phyloP scores from a whole-genome alignment of 1,140 invertebrate species.

The Arion vulgaris region DNA sequence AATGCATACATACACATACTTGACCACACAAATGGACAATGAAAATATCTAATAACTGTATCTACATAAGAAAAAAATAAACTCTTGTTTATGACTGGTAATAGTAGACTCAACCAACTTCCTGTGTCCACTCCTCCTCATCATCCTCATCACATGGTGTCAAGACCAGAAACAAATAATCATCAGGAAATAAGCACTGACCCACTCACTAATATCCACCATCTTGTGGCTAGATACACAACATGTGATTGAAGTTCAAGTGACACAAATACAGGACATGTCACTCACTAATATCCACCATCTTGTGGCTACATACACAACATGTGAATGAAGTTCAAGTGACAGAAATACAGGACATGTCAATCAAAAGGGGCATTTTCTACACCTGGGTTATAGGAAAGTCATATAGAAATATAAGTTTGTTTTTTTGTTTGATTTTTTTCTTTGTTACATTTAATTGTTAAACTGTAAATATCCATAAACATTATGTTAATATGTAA shows the following conservation, averaged over 20 bases:
- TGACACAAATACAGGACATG: too few relatives aligned
- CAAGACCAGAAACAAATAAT: neutral
- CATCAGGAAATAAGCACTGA: neutral
- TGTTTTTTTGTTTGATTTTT: too few relatives aligned
- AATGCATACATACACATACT: too few relatives aligned
- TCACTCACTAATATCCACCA: too few relatives aligned
- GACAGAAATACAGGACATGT: too few relatives aligned
- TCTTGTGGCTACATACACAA: too few relatives aligned
- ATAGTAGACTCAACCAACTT: neutral
- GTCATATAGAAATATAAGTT: neutral
- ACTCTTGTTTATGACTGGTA: conserved; percentile 2
- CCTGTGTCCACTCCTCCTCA: neutral
- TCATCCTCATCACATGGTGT: too few relatives aligned
- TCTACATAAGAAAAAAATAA: neutral
- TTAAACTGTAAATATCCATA: neutral
- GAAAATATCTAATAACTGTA: too few relatives aligned
- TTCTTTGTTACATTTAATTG: too few relatives aligned
- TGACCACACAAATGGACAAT: too few relatives aligned
- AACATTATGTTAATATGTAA: neutral
- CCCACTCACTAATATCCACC: neutral
- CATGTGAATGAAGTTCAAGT: too few relatives aligned
- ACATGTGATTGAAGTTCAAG: too few relatives aligned
- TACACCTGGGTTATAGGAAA: conserved; percentile 6
- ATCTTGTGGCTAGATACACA: neutral
- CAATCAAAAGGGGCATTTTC: neutral